phyloP scores from a whole-genome alignment of 2,888 invertebrate genomes.

The Patella caerulea region DNA sequence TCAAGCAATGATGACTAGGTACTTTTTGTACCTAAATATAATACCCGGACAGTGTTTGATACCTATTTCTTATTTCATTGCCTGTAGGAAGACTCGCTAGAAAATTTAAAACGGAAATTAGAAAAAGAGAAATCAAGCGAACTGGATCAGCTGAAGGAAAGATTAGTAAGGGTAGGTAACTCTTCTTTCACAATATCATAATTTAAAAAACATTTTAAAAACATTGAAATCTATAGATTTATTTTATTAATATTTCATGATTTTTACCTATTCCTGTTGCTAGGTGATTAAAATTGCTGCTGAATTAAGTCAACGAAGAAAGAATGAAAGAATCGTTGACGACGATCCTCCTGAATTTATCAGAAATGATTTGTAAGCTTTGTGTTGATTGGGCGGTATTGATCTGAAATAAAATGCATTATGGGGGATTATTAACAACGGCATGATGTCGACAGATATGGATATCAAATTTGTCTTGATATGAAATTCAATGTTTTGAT shows the following conservation, averaged over 20 bases:
- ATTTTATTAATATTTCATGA: neutral
- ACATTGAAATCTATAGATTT: neutral
- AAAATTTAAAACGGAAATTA: constrained; percentile 55
- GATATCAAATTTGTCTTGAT: too few species aligned
- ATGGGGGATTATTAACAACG: too few species aligned
- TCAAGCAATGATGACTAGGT: too few species aligned
- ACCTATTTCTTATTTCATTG: constrained; percentile 2
- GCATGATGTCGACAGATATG: too few species aligned
- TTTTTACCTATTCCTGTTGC: too few species aligned
- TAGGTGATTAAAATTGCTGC: constrained; percentile 8
- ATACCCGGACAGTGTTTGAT: too few species aligned
- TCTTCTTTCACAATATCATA: neutral
- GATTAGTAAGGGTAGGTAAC: constrained; percentile 60
- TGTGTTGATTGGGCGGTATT: neutral
- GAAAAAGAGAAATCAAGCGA: constrained; percentile 62
- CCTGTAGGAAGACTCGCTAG: constrained; percentile 56
- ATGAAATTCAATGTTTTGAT: too few species aligned
- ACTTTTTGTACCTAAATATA: too few species aligned
- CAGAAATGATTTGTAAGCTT: constrained; percentile 7
- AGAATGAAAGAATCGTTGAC: neutral
- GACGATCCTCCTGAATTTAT: neutral
- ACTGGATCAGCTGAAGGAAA: constrained; percentile 62
- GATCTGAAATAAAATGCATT: too few species aligned
- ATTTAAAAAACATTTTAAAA: neutral
- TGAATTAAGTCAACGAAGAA: constrained; percentile 3